These are phyloP conservation scores for Acrobasis suavella DNA, from an alignment of 2,888 invertebrate genomes.

Conservation along the genomic window DNA sequence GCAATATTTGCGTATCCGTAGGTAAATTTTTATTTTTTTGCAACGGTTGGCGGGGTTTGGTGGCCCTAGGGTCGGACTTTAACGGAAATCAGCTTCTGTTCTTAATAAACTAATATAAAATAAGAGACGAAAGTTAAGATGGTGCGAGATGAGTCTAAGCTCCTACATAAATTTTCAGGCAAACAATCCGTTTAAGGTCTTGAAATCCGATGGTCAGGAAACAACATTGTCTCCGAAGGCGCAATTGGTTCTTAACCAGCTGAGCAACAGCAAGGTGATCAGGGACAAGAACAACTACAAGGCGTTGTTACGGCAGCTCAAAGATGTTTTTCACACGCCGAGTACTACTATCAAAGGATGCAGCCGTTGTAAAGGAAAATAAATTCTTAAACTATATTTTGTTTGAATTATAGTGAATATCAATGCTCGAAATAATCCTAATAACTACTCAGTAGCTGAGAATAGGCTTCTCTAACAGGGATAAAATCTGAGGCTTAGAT, in stretches of 20 bases:
- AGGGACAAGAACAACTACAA: slow-evolving; percentile 8
- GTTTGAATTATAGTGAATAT: not conserved
- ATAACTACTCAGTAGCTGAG: no score
- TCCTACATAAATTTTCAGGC: not conserved
- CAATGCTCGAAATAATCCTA: no score
- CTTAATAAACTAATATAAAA: no score
- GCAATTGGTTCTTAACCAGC: slow-evolving; percentile 1
- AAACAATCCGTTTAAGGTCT: not conserved
- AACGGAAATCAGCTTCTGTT: no score
- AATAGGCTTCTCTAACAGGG: no score
- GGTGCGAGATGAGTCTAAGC: not conserved
- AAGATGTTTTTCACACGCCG: slow-evolving; percentile 11
- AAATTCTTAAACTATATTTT: not conserved
- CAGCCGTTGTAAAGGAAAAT: slow-evolving; percentile 13
- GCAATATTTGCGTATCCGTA: no score
- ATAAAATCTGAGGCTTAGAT: no score
- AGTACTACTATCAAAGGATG: not conserved
- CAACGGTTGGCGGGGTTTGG: no score
- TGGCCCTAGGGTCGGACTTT: no score
- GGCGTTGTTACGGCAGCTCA: not conserved
- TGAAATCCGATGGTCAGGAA: not conserved
- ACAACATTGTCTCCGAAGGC: slow-evolving; percentile 10
- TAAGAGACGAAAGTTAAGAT: no score
- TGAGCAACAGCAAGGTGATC: slow-evolving; percentile 9
- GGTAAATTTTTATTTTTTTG: no score